phyloP scores from a whole-genome alignment of 2,888 invertebrate genomes.

The Parnassius glacialis region DNA sequence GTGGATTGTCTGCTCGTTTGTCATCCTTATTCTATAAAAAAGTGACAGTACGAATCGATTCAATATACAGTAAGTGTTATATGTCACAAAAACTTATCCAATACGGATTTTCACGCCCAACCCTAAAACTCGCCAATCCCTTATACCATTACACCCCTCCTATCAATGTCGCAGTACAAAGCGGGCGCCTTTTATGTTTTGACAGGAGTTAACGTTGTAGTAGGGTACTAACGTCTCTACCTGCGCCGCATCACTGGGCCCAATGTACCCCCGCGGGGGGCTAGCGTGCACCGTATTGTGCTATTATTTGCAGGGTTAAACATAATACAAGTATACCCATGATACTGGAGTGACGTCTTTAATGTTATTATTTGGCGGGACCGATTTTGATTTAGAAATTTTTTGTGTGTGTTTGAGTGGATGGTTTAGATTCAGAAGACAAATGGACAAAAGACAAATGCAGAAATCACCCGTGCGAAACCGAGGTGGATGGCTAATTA shows the following conservation, averaged over 20 bases:
- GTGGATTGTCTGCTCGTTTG: too few species aligned
- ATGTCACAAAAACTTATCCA: conserved; percentile 4
- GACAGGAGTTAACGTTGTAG: conserved; percentile 71
- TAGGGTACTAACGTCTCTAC: conserved; percentile 57
- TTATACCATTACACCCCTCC: conserved; percentile 42
- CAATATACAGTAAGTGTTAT: neutral
- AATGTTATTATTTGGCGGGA: conserved; percentile 8
- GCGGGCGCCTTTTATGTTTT: conserved; percentile 58
- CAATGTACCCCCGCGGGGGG: conserved; percentile 45
- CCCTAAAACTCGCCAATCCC: conserved; percentile 40
- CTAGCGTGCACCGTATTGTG: conserved; percentile 34
- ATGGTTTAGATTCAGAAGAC: too few species aligned
- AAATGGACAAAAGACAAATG: too few species aligned
- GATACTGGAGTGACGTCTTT: conserved; percentile 17
- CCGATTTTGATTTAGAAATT: too few species aligned
- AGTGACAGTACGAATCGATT: neutral
- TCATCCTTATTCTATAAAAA: too few species aligned
- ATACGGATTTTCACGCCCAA: conserved; percentile 19
- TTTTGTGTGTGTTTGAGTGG: too few species aligned
- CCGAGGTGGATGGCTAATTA: too few species aligned
- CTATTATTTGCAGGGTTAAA: conserved; percentile 29
- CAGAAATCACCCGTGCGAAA: too few species aligned
- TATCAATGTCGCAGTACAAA: conserved; percentile 63
- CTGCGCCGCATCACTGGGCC: conserved; percentile 46
- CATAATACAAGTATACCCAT: conserved; percentile 6